Percentiles rank a stretch among this genome's conserved stretches.
Conservation (phyloP, 1,140 invertebrate genomes). For the Phthorimaea operculella region DNA sequence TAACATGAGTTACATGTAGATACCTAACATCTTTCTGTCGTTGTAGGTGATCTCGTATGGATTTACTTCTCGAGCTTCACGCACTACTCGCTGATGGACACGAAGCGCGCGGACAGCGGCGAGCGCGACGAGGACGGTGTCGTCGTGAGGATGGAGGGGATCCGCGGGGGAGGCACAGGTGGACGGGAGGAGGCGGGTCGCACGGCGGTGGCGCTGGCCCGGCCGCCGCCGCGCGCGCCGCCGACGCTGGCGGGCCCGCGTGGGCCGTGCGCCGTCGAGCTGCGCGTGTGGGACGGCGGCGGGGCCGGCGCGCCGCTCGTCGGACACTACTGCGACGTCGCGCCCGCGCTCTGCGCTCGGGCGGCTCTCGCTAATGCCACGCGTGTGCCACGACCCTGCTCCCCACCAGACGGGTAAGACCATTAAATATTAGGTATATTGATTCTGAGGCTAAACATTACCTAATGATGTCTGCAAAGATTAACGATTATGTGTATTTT, state of each 20-base stretch:
- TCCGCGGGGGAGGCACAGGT: slow-evolving; percentile 10
- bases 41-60: slow-evolving; percentile 81
- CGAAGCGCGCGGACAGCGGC: slow-evolving; percentile 51
- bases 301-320: slow-evolving; percentile 39
- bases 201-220: slow-evolving; percentile 13
- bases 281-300: slow-evolving; percentile 73
- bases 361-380: slow-evolving; percentile 80
- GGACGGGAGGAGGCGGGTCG: slow-evolving; percentile 5
- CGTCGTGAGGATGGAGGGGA: slow-evolving; percentile 7
- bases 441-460: no score
- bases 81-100: slow-evolving; percentile 74
- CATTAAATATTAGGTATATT: no score
- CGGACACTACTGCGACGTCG: slow-evolving; percentile 79
- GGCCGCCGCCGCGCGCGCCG: slow-evolving; percentile 16
- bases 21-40: not conserved
- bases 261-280: slow-evolving; percentile 68
- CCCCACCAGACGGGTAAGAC: slow-evolving; percentile 73
- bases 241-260: slow-evolving; percentile 20
- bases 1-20: no score
- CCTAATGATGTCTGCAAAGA: no score
- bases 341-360: slow-evolving; percentile 83
- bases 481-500: not conserved
- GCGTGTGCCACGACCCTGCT: slow-evolving; percentile 79
- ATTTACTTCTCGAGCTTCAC: slow-evolving; percentile 87
- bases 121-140: slow-evolving; percentile 42